These are phyloP conservation scores for Caenorhabditis panamensis DNA, from an alignment of 2,888 invertebrate species.

Conservation along the genomic window DNA sequence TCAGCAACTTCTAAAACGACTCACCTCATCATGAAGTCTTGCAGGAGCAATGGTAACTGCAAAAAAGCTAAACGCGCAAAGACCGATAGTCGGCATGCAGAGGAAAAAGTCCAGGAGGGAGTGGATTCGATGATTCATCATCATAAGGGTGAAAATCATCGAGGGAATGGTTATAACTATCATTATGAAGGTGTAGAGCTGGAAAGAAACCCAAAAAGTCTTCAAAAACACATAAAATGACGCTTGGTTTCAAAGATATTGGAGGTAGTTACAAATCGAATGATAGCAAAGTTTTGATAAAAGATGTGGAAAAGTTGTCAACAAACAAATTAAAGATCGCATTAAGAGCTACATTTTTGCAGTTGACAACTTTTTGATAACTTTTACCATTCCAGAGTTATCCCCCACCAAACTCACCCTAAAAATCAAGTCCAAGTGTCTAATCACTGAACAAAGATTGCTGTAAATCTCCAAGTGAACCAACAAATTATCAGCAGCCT, in stretches of 20 bases:
- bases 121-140: constrained; percentile 68
- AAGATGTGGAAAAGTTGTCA: no score
- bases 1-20: no score
- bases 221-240: no score
- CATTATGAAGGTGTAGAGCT: constrained; percentile 68
- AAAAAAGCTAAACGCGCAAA: constrained; percentile 67
- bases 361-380: constrained; percentile 4
- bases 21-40: constrained; percentile 64
- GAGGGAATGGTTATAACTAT: constrained; percentile 64
- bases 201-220: no score
- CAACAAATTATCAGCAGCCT: constrained; percentile 47
- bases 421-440: constrained; percentile 66
- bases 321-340: no score
- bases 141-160: constrained; percentile 69
- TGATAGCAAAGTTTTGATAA: no score
- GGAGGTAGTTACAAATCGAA: no score
- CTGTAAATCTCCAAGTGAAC: constrained; percentile 59
- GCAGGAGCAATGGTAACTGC: constrained; percentile 68
- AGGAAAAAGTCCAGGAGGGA: constrained; percentile 61
- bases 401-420: constrained; percentile 45
- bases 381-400: neutral
- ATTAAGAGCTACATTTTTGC: neutral
- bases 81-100: constrained; percentile 63
- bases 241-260: no score
- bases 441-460: constrained; percentile 55